Conservation (phyloP, 2,797 vertebrate genomes). For the Limosa lapponica region DNA sequence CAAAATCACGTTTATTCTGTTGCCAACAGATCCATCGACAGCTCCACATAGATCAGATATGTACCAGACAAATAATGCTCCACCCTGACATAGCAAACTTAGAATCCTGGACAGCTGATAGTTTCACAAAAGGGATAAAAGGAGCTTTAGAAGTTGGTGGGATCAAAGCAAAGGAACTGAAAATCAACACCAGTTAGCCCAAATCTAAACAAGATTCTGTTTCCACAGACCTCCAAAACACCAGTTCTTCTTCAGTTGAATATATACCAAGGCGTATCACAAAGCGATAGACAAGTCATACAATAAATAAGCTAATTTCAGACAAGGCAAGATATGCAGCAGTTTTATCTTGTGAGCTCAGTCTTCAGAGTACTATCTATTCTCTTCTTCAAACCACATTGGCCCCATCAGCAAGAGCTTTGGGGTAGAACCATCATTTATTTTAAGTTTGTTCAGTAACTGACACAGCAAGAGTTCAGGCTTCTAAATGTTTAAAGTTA, state of each 20-base stretch:
- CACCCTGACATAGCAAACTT: background rate
- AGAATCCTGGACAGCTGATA: background rate
- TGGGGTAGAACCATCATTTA: background rate
- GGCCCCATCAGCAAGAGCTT: background rate
- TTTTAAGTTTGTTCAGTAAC: background rate
- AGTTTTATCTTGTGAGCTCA: background rate
- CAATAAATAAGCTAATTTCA: background rate
- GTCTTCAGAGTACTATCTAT: background rate
- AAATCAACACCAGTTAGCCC: background rate
- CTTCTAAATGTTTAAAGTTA: background rate
- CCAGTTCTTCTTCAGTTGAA: background rate
- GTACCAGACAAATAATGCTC: background rate
- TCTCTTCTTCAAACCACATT: background rate
- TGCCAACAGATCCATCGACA: background rate
- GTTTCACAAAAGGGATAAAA: background rate
- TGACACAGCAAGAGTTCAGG: background rate
- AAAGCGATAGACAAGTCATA: background rate
- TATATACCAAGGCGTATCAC: background rate
- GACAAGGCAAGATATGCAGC: background rate
- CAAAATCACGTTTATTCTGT: background rate
- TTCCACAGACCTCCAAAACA: background rate
- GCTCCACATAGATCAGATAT: background rate
- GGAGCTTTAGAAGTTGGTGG: background rate
- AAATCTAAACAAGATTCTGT: background rate
- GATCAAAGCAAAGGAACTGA: slow-evolving; percentile 4